Conservation (phyloP, 2,888 invertebrate species). For the Chalcosyrphus nemorum region DNA sequence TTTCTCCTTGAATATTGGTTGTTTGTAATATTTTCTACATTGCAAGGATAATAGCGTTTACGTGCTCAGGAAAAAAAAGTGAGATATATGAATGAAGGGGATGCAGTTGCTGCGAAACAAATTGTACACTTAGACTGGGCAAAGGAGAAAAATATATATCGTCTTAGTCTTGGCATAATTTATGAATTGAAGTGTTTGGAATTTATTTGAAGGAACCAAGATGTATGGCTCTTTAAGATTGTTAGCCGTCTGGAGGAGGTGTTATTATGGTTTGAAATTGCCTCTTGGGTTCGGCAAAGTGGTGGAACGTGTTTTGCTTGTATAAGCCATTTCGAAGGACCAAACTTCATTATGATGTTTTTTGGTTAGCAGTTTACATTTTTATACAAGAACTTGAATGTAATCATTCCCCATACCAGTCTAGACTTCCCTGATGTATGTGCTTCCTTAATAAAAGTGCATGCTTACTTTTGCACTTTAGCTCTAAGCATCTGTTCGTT, state of each 20-base stretch:
- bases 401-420: no score
- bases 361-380: neutral
- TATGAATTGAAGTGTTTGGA: constrained; percentile 37
- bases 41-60: constrained; percentile 57
- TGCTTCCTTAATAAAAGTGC: no score
- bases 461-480: no score
- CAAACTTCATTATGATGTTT: neutral
- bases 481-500: no score
- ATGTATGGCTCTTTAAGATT: constrained; percentile 7
- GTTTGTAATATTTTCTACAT: constrained; percentile 41
- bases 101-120: constrained; percentile 51
- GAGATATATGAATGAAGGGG: constrained; percentile 1
- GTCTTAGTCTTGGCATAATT: constrained; percentile 12
- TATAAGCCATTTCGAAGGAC: neutral
- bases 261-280: constrained; percentile 10
- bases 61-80: constrained; percentile 39
- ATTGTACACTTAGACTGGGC: constrained; percentile 27
- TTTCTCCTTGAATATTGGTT: constrained; percentile 34
- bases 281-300: neutral
- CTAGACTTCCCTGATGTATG: no score
- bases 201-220: constrained; percentile 33
- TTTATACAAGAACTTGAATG: no score
- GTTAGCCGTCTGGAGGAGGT: constrained; percentile 12
- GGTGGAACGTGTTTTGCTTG: neutral
- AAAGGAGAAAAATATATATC: constrained; percentile 34